Evolutionary conservation across 2,888 invertebrate species (phyloP).

Genomic region (Diaprepes abbreviatus): DNA sequence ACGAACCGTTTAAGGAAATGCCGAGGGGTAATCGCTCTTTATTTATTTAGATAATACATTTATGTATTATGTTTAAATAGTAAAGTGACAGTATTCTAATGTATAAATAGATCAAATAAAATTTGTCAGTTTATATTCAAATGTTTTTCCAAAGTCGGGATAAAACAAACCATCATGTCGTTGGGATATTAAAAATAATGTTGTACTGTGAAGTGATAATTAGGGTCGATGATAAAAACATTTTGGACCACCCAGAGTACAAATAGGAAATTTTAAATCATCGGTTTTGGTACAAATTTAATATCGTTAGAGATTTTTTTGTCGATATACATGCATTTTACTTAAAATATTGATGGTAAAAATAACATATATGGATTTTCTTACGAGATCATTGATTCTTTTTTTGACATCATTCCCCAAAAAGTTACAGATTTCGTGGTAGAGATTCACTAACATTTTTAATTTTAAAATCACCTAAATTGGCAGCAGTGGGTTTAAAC

Average conservation of each 20-base stretch:
- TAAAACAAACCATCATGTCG: slow-evolving; percentile 16
- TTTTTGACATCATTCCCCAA: no score
- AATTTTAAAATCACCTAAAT: no score
- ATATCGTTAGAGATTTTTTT: no score
- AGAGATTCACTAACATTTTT: no score
- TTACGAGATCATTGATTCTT: no score
- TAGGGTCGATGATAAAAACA: background rate
- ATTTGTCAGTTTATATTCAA: slow-evolving; percentile 1
- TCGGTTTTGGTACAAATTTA: no score
- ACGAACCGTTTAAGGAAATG: slow-evolving; percentile 25
- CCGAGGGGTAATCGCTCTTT: slow-evolving; percentile 22
- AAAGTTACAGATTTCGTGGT: no score
- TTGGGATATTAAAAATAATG: background rate
- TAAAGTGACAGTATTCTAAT: background rate
- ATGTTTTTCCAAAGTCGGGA: background rate
- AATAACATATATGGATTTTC: no score
- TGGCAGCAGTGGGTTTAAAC: no score
- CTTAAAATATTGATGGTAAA: no score
- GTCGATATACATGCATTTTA: no score
- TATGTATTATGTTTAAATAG: background rate
- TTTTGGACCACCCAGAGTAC: slow-evolving; percentile 18
- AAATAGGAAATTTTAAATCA: no score
- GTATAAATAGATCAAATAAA: background rate
- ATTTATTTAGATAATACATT: slow-evolving; percentile 26
- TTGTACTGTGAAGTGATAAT: slow-evolving; percentile 15